Conservation (phyloP, 1,140 invertebrate species). For the Drosophila kikkawai region DNA sequence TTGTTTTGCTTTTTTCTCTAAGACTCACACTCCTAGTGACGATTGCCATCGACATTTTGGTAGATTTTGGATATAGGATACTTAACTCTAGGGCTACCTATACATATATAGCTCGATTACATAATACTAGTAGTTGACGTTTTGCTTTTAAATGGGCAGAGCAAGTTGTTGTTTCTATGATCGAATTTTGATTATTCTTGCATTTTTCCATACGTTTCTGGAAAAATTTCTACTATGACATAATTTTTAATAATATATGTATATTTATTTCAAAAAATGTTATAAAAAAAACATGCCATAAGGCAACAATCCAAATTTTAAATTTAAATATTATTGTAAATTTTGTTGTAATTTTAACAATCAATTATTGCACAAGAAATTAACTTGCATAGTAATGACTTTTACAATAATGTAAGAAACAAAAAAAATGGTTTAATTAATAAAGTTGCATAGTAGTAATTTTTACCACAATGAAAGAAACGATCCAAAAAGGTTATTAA, state of each 20-base stretch:
- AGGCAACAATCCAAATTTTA: neutral
- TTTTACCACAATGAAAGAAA: neutral
- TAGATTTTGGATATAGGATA: constrained; percentile 20
- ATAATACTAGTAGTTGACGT: constrained; percentile 75
- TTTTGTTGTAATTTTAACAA: neutral
- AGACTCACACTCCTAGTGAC: constrained; percentile 40
- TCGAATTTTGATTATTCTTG: constrained; percentile 70
- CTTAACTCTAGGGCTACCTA: constrained; percentile 63
- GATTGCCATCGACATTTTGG: constrained; percentile 40
- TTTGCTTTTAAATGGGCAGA: constrained; percentile 48
- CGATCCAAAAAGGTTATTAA: neutral
- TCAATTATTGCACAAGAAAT: neutral
- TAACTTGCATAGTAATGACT: neutral
- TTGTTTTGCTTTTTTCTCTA: constrained; percentile 17
- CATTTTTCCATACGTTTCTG: constrained; percentile 14
- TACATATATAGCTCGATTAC: constrained; percentile 73
- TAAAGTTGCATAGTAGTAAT: neutral
- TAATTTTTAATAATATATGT: too few species aligned
- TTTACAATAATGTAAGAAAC: neutral
- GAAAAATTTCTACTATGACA: neutral
- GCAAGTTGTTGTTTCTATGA: constrained; percentile 25
- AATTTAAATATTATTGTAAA: neutral
- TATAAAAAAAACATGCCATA: neutral
- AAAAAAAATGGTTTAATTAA: neutral
- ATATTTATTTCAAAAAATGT: neutral